These are phyloP conservation scores for Pomacea canaliculata DNA, from an alignment of 2,888 invertebrate species.

Conservation along the genomic window DNA sequence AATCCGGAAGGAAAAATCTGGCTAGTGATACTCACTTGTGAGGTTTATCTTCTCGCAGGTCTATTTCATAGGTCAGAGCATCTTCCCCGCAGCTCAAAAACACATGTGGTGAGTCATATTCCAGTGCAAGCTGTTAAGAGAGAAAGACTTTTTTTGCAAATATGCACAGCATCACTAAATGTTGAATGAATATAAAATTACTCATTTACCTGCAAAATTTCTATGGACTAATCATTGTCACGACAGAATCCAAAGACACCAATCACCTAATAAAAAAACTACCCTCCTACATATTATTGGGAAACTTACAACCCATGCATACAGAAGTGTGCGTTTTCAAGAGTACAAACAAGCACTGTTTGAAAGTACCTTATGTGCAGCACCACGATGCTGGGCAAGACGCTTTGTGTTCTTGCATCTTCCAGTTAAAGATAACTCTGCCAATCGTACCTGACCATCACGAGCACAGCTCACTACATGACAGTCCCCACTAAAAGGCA, in stretches of 20 bases:
- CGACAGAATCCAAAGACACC: too few relatives aligned
- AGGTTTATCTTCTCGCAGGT: conserved; percentile 81
- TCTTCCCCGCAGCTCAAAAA: conserved; percentile 90
- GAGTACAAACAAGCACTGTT: too few relatives aligned
- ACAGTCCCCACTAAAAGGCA: conserved; percentile 82
- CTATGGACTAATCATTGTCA: too few relatives aligned
- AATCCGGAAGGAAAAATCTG: background rate
- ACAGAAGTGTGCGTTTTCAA: too few relatives aligned
- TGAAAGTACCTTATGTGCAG: conserved; percentile 81
- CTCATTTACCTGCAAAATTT: too few relatives aligned
- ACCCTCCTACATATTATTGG: too few relatives aligned
- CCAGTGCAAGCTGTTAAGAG: conserved; percentile 76
- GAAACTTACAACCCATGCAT: too few relatives aligned
- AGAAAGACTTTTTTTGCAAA: background rate
- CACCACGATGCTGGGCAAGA: conserved; percentile 80
- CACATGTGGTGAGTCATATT: conserved; percentile 81
- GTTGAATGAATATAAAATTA: too few relatives aligned
- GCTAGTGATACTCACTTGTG: conserved; percentile 72
- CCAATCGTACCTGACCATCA: conserved; percentile 85
- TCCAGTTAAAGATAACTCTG: conserved; percentile 73
- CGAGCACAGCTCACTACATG: conserved; percentile 89
- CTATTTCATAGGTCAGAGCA: conserved; percentile 83
- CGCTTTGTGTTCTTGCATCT: conserved; percentile 75
- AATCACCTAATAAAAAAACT: too few relatives aligned
- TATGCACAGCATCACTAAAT: too few relatives aligned